Evolutionary conservation across 2,888 invertebrate genomes (phyloP).

Genomic region (Cheilosia urbana): DNA sequence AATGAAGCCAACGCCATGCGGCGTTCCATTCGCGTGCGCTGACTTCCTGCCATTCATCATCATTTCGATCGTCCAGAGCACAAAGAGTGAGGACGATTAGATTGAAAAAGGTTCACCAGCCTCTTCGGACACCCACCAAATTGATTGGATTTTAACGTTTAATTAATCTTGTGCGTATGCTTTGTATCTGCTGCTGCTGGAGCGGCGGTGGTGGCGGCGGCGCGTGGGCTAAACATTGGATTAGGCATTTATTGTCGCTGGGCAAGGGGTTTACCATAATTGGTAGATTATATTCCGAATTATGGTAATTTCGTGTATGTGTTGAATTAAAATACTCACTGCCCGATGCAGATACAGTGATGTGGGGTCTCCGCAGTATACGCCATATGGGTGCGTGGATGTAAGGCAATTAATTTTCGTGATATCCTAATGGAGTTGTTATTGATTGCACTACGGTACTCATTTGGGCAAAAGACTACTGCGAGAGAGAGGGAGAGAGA

Average conservation of each 20-base stretch:
- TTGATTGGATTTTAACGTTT: conserved; percentile 67
- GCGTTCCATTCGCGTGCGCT: conserved; percentile 6
- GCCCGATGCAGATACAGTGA: neutral
- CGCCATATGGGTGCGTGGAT: conserved; percentile 33
- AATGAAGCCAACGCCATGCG: conserved; percentile 55
- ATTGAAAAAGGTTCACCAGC: conserved; percentile 25
- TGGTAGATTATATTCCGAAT: conserved; percentile 52
- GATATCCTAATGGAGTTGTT: conserved; percentile 53
- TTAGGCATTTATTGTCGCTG: conserved; percentile 57
- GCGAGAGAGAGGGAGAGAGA: neutral
- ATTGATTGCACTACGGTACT: conserved; percentile 42
- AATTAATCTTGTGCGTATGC: conserved; percentile 45
- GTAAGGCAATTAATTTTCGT: conserved; percentile 46
- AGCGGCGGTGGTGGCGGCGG: conserved; percentile 5
- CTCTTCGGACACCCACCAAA: conserved; percentile 56
- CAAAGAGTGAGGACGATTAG: conserved; percentile 19
- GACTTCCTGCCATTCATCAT: conserved; percentile 68
- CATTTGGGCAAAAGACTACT: conserved; percentile 20
- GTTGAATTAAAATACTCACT: conserved; percentile 19
- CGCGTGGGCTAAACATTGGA: conserved; percentile 50
- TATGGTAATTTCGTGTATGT: conserved; percentile 57
- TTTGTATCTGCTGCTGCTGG: neutral
- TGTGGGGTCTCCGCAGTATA: neutral
- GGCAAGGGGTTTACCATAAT: conserved; percentile 39
- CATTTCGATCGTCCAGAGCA: conserved; percentile 11